Evolutionary conservation across 2,113 vertebrate genomes (phyloP), one percentile per base, ranked within the genome.

Genomic region (Eretmochelys imbricata): DNA sequence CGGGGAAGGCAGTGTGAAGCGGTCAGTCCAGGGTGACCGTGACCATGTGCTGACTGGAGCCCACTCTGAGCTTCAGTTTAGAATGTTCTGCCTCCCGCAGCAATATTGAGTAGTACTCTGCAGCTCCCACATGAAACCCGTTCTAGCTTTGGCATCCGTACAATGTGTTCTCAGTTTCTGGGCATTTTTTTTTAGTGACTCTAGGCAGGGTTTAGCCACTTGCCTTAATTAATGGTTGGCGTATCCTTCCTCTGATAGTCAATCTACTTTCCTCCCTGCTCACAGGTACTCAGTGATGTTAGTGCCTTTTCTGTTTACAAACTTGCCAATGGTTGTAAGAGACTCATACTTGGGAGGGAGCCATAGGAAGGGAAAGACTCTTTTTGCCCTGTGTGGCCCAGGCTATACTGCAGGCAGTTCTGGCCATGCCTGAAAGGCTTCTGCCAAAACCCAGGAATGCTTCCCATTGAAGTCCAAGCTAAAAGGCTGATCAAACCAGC

Each of bases 61-160:
- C 1, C 0, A 0, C 2, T 83, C 69, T 35, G 48, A 25, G 65
- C 20, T 31, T 51, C 0, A 0, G 35, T 62, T 85, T 16, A 7
- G 69, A 31, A 24, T 9, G 10, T 50, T 27, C 16, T 5, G 0
- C 13, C 14, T 17, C 22, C 20, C 25, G 42, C 35, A 29, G 46
- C 25, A 38, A 62, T 85, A 27, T 38, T 10, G 5, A 19, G 50
- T 3, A 24, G 13, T 11, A 22, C 3, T 25, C 53, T 17, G 81
- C 17, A 49, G 51, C 69, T 49, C 14, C 27, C 7, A n/a, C 7
- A 17, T 13, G 20, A 29, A 16, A 84, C 54, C 0, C 0, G 3
- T n/a, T 69, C 62, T 69, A 69, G 35, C 31, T 69, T 17, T 69
- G 31, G 24, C 10, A n/a, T 7, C 62, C 27, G 8, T 19, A 3